phyloP scores from a whole-genome alignment of 2,797 vertebrate species.

The Spinibarbus caldwelli region DNA sequence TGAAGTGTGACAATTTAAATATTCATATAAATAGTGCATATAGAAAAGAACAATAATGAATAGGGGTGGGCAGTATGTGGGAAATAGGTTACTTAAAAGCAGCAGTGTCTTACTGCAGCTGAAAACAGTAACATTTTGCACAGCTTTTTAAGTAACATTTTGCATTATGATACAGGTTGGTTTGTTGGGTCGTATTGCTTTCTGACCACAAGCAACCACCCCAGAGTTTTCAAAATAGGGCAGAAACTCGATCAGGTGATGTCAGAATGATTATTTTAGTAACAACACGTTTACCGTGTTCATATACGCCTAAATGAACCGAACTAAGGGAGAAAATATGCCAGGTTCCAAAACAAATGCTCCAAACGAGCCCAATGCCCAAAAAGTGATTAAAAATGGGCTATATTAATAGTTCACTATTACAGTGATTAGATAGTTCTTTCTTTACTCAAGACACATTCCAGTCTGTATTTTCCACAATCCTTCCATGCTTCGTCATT shows the following conservation, averaged over 20 bases:
- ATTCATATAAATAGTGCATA: neutral
- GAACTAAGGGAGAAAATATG: neutral
- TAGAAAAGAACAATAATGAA: neutral
- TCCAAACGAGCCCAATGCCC: neutral
- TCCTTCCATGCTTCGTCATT: neutral
- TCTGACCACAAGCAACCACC: neutral
- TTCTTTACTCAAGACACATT: neutral
- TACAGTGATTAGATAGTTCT: neutral
- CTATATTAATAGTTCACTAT: too few species aligned
- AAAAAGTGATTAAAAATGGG: neutral
- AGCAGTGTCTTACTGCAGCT: neutral
- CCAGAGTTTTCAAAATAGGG: neutral
- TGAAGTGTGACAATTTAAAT: neutral
- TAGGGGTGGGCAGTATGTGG: neutral
- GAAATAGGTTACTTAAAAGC: neutral
- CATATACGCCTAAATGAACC: neutral
- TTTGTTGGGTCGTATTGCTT: neutral
- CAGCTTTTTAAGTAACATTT: too few species aligned
- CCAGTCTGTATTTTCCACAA: neutral
- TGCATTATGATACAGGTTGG: too few species aligned
- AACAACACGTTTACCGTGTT: neutral
- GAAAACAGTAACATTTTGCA: too few species aligned
- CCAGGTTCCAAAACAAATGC: too few species aligned
- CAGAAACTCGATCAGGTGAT: neutral
- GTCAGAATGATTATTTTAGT: neutral